Conservation (phyloP, 2,888 invertebrate species). For the Electrophaes corylata region DNA sequence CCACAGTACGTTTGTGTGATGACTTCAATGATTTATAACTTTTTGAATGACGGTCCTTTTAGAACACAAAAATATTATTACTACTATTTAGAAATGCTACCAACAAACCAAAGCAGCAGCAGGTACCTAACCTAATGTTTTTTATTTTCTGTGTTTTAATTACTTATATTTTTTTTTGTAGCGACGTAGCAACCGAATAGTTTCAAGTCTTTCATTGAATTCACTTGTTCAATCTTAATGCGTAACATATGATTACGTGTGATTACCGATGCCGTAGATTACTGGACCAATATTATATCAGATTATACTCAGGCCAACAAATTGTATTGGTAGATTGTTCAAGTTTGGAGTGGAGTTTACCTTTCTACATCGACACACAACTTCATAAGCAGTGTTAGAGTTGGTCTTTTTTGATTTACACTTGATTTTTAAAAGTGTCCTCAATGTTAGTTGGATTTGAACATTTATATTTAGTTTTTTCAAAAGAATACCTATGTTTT, state of each 20-base stretch:
- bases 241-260: conserved; percentile 50
- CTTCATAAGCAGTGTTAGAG: neutral
- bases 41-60: neutral
- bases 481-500: too few species aligned
- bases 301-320: conserved; percentile 45
- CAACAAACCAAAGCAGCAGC: too few species aligned
- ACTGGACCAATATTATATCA: conserved; percentile 48
- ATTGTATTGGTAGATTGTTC: conserved; percentile 24
- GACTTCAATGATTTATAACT: neutral
- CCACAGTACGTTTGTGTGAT: neutral
- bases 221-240: conserved; percentile 39
- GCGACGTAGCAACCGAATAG: too few species aligned
- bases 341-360: conserved; percentile 6
- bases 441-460: too few species aligned
- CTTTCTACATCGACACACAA: conserved; percentile 1
- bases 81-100: too few species aligned
- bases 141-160: too few species aligned
- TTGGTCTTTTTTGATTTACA: neutral
- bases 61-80: neutral
- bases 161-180: too few species aligned
- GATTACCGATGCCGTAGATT: conserved; percentile 61
- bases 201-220: conserved; percentile 18
- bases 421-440: too few species aligned
- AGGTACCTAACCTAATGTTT: too few species aligned
- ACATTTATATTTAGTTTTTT: too few species aligned